Evolutionary conservation across 2,888 invertebrate species (phyloP).

Genomic region (Adelognathus sp.): DNA sequence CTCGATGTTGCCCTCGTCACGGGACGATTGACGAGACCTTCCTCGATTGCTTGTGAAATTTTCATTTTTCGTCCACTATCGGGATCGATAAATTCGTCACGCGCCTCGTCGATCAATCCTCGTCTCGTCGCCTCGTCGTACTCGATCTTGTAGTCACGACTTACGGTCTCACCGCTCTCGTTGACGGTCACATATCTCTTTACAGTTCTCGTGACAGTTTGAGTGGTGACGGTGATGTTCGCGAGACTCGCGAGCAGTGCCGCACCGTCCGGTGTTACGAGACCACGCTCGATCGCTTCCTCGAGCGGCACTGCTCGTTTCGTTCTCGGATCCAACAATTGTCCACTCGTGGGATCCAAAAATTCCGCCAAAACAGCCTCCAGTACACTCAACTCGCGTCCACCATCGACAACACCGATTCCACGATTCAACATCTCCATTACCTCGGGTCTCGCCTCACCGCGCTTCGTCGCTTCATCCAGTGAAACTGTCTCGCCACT

Average conservation of each 20-base stretch:
- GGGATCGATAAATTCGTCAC: conserved; percentile 90
- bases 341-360: conserved; percentile 94
- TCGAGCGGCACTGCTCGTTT: conserved; percentile 90
- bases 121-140: conserved; percentile 90
- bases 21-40: conserved; percentile 84
- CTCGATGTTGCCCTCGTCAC: conserved; percentile 64
- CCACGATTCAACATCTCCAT: conserved; percentile 92
- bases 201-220: conserved; percentile 92
- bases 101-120: conserved; percentile 90
- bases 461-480: conserved; percentile 90
- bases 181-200: conserved; percentile 91
- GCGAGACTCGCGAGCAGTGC: conserved; percentile 91
- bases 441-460: conserved; percentile 92
- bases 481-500: conserved; percentile 89
- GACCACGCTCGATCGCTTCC: conserved; percentile 91
- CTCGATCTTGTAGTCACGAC: conserved; percentile 85
- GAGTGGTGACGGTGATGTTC: conserved; percentile 93
- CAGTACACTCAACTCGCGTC: conserved; percentile 90
- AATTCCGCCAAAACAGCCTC: conserved; percentile 93
- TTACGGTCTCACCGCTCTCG: conserved; percentile 83
- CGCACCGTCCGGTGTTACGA: conserved; percentile 94
- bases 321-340: conserved; percentile 89
- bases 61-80: conserved; percentile 88
- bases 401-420: conserved; percentile 90
- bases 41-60: conserved; percentile 89